phyloP scores from a whole-genome alignment of 2,797 vertebrate species.

The Podargus strigoides region DNA sequence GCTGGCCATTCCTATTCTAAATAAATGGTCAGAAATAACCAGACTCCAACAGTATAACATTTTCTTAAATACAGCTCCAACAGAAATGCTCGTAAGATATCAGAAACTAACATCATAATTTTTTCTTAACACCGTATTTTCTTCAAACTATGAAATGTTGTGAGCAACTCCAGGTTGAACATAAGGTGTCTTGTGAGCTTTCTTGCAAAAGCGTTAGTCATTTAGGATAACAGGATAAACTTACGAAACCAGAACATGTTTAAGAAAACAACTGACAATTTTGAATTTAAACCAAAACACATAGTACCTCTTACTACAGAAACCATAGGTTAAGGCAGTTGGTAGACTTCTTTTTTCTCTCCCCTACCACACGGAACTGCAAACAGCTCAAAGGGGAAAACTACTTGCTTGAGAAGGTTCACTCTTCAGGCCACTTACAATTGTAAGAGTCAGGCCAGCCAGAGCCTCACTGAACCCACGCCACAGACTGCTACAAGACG shows the following conservation, averaged over 20 bases:
- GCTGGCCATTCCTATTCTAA: background rate
- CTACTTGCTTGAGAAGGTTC: conserved; percentile 5
- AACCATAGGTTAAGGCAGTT: background rate
- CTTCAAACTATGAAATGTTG: background rate
- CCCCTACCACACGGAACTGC: background rate
- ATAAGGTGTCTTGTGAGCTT: background rate
- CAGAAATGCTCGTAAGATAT: background rate
- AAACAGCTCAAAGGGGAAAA: background rate
- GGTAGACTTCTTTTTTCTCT: background rate
- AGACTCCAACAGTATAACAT: fast-evolving
- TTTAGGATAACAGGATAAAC: background rate
- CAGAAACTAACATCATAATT: background rate
- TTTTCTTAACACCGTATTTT: fast-evolving
- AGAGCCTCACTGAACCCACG: conserved; percentile 20
- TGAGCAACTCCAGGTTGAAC: background rate
- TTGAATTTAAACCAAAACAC: background rate
- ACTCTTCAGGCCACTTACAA: background rate
- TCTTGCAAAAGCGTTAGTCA: background rate
- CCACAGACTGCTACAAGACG: background rate
- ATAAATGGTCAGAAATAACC: background rate
- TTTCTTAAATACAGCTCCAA: background rate
- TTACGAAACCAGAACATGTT: background rate
- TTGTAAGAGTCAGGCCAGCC: background rate
- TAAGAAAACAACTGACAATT: background rate
- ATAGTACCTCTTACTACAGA: background rate